Base-by-base conservation (phyloP, 2,888 invertebrate genomes). In the Heliconius ethilla region DNA sequence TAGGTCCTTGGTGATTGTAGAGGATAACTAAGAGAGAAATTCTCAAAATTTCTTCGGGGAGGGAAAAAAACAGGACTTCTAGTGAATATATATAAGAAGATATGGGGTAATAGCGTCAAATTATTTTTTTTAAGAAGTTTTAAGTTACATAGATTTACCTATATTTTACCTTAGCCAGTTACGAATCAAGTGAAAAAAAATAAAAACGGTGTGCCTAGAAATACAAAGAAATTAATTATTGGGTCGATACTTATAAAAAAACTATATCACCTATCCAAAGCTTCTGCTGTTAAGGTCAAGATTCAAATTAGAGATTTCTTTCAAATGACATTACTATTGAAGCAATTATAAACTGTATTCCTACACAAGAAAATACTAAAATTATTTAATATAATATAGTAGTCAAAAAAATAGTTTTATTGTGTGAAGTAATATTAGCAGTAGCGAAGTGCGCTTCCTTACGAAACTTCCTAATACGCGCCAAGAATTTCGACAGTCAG, bases 381-480 rank as follows among this genome's bases (percentile, higher is more conserved):
- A 51, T 76, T 51, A 22, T 51, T 51, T 51, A 22, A 51, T 51
- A 22, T 51, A 51, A 51, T 59, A 37, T 29, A 29, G 25, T 15
- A 22, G 15, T n/a, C 2, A 66, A 25, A 76, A 25, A 45, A 25
- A n/a, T 66, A 18, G n/a, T 45, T 55, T 59, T 33, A 74, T 25
- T 75, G 77, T 74, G 62, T 27, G 29, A 77, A 25, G 33, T 59
- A 33, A 73, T 73, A 75, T 77, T 81, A 74, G 75, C 70, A 77
- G 74, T 78, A 62, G 62, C 37, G 29, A 18, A n/a, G 75, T 74
- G 78, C 40, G 70, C 72, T 81, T 78, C 79, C 82, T 83, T 82
- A 80, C 81, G 79, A 81, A 80, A 83, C 83, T 83, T 84, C 84
- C 83, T 82, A 72, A 78, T 80, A 84, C 86, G 85, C 82, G 83